Base-by-base conservation (phyloP, 2,113 vertebrate genomes). In the Jaculus jaculus region DNA sequence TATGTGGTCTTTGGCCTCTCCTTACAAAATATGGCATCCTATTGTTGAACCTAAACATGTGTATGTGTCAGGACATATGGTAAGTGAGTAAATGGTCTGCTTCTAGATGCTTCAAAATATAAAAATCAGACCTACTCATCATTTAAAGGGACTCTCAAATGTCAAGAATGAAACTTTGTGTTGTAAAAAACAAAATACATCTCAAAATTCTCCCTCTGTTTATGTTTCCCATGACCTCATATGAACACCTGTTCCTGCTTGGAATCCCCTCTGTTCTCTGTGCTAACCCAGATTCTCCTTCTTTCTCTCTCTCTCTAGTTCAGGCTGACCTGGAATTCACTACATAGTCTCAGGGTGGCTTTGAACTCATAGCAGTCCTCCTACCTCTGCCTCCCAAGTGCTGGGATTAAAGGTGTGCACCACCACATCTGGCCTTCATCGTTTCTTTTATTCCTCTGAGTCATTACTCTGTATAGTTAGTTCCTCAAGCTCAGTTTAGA, bases 1-100 rank as follows among this genome's bases (percentile, higher is more conserved):
- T 7, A 61, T 94, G 79, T 24, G 88, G 58, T 94, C 74, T 84
- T 91, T 86, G 51, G 87, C 95, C 51, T 97, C 84, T 94, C 89
- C 95, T 96, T 97, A 79, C 92, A 97, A 87, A 95, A 34, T 15
- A 39, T 34, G 30, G 34, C 32, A 32, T 0, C 74, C 30, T 86
- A 3, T 87, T 95, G 18, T 89, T 83, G 32, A 95, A 51, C 65
- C 91, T 30, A 84, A 94, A 91, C 47, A 78, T 84, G 51, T 90
- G 54, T 66, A 34, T 90, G 54, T 66, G 32, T 93, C 69, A 85
- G 66, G 42, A 84, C 78, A n/a, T 79, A 80, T 69, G 75, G 21
- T n/a, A 73, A 54, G 9, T 73, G 7, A 88, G 66, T 16, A 83
- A 65, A 20, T 47, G 73, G 34, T 51, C 61, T 66, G 34, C 47